Evolutionary conservation across 1,140 invertebrate genomes (phyloP).

Genomic region (Leguminivora glycinivorella): DNA sequence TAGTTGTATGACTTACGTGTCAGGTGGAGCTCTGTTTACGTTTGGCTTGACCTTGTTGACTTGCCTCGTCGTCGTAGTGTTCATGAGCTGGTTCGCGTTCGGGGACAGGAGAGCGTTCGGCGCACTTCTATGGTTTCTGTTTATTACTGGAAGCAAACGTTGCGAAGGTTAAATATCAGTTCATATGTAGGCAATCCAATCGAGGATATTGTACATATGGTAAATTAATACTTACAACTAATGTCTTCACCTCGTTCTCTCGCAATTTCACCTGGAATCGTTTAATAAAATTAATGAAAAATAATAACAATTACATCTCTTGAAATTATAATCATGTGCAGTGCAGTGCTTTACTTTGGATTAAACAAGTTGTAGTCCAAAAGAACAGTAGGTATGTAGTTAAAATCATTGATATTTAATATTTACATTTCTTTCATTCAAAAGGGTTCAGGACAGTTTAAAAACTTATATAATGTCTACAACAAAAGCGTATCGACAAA

Average conservation of each 20-base stretch:
- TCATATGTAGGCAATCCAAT: neutral
- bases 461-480: conserved; percentile 48
- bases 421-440: conserved; percentile 15
- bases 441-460: neutral
- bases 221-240: conserved; percentile 78
- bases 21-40: conserved; percentile 85
- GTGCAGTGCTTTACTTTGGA: neutral
- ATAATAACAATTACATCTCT: neutral
- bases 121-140: conserved; percentile 86
- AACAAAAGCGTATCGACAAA: conserved; percentile 61
- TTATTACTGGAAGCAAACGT: conserved; percentile 79
- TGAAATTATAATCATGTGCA: neutral
- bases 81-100: conserved; percentile 82
- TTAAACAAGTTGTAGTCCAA: neutral
- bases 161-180: conserved; percentile 8
- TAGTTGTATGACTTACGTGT: conserved; percentile 74
- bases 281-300: conserved; percentile 39
- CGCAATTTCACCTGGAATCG: conserved; percentile 81
- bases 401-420: conserved; percentile 5
- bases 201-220: neutral
- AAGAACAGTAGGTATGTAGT: neutral
- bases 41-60: conserved; percentile 93
- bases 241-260: conserved; percentile 82
- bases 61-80: conserved; percentile 85
- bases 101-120: conserved; percentile 80